Conservation (phyloP, 2,888 invertebrate genomes). For the Harpalus rubripes region DNA sequence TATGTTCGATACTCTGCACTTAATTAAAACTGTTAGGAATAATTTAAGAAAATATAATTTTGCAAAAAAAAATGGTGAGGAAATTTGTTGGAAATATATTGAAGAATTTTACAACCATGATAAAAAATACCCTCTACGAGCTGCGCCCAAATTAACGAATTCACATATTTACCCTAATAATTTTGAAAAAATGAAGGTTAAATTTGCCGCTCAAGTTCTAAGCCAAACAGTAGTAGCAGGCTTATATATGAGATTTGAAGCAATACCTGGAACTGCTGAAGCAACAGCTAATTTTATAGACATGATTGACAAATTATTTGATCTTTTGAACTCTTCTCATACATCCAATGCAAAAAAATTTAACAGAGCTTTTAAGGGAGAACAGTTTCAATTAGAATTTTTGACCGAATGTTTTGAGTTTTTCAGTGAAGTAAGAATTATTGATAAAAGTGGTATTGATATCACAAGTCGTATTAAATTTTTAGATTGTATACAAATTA, state of each 20-base stretch:
- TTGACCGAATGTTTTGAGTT: conserved; percentile 35
- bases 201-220: conserved; percentile 68
- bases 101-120: conserved; percentile 68
- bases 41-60: too few species aligned
- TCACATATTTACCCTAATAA: conserved; percentile 68
- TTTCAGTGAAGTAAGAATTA: conserved; percentile 22
- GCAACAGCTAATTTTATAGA: conserved; percentile 30
- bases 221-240: conserved; percentile 68
- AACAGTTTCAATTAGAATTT: conserved; percentile 55
- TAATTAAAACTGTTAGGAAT: conserved; percentile 60
- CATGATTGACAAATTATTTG: conserved; percentile 60
- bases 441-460: not conserved
- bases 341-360: conserved; percentile 5
- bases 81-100: conserved; percentile 67
- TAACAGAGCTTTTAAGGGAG: conserved; percentile 47
- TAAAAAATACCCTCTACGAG: conserved; percentile 61
- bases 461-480: conserved; percentile 56
- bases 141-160: conserved; percentile 68
- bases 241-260: conserved; percentile 43
- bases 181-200: conserved; percentile 69
- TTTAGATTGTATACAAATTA: conserved; percentile 25
- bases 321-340: conserved; percentile 60
- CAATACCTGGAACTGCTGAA: conserved; percentile 43
- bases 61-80: conserved; percentile 45
- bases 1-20: conserved; percentile 40